phyloP scores from a whole-genome alignment of 1,140 invertebrate species.

The Calephelis nemesis region DNA sequence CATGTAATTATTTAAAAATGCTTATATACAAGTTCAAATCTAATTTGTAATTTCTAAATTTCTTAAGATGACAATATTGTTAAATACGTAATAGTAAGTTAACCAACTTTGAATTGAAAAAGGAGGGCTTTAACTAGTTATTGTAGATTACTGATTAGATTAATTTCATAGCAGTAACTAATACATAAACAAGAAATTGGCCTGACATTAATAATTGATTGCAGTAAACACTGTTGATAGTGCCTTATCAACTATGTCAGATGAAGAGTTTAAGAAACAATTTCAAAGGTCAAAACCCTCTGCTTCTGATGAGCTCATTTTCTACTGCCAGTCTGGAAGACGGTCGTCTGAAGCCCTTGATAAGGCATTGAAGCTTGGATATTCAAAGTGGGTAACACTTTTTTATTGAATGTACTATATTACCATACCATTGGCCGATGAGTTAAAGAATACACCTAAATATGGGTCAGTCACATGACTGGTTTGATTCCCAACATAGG shows the following conservation, averaged over 20 bases:
- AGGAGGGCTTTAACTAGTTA: too few relatives aligned
- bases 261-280: slow-evolving; percentile 62
- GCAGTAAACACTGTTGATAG: slow-evolving; percentile 17
- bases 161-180: too few relatives aligned
- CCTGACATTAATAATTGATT: background rate
- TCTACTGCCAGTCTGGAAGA: slow-evolving; percentile 82
- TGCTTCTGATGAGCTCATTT: slow-evolving; percentile 80
- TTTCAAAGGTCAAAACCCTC: slow-evolving; percentile 79
- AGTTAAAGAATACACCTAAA: too few relatives aligned
- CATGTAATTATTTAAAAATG: slow-evolving; percentile 71
- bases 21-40: too few relatives aligned
- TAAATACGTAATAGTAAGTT: too few relatives aligned
- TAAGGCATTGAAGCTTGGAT: slow-evolving; percentile 80
- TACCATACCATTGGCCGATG: too few relatives aligned
- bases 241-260: slow-evolving; percentile 62
- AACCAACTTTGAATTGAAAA: too few relatives aligned
- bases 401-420: background rate
- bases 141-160: too few relatives aligned
- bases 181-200: too few relatives aligned
- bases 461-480: too few relatives aligned
- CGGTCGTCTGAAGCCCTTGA: slow-evolving; percentile 80
- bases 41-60: too few relatives aligned
- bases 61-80: background rate
- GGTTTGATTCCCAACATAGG: too few relatives aligned
- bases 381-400: slow-evolving; percentile 75